Base-by-base conservation (phyloP, 2,113 vertebrate genomes). In the Raja brachyura region DNA sequence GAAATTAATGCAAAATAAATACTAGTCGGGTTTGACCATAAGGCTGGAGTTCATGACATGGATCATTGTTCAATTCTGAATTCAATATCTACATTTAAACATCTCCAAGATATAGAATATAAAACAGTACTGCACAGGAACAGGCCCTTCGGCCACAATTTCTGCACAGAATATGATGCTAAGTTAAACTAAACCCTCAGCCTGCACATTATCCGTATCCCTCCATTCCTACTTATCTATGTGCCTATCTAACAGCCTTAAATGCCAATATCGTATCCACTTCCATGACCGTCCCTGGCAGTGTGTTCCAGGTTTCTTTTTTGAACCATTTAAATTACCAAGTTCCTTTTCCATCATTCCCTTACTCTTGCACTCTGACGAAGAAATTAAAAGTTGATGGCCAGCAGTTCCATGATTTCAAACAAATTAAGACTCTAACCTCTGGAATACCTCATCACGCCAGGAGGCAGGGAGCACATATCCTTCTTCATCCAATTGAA, bases 401-500 rank as follows among this genome's bases (percentile, higher is more conserved):
- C 28, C 11, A 61, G 16, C 25, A 66, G 59, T n/a, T 63, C 31
- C 59, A 14, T 31, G 0, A 88, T 63, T 88, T 63, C 28, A 83
- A 56, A 25, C 7, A 31, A 90, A 66, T 31, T 66, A 66, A 90
- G 5, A 31, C 54, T 68, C 93, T 95, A 96, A 98, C 98, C 98
- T 97, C 95, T 95, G 97, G 78, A 95, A 94, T 0, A 97, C 95
- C 0, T 98, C 97, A 48, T 98, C 97, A 63, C 81, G 16, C 0
- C 95, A 94, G 39, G 95, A 94, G 16, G 95, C 96, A 18, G 97
- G 97, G 81, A 99, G 94, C 9, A 98, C 96, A 93, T 96, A 97
- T 93, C 98, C 98, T 33, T 97, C 97, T 95, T 97, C 96, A 86
- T 99, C 97, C 92, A 99, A 95, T 95, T 98, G 99, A 94, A 99